These are phyloP conservation scores for Lepidocyrtoides sp. DNA, from an alignment of 2,888 invertebrate genomes.

Conservation along the genomic window DNA sequence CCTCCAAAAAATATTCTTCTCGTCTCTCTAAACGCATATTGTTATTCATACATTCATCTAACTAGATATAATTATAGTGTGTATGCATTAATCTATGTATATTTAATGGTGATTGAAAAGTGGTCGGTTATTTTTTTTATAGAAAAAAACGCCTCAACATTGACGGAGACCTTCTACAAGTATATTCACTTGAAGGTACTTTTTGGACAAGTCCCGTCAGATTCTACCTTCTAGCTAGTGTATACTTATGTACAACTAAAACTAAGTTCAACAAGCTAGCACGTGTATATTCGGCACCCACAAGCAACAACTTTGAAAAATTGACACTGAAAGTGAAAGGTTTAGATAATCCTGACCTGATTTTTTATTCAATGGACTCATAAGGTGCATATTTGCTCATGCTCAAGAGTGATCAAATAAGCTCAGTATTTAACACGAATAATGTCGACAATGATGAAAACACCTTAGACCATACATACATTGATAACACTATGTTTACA, in stretches of 20 bases:
- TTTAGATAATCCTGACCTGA: background rate
- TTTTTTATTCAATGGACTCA: background rate
- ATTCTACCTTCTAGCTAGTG: background rate
- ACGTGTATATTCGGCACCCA: background rate
- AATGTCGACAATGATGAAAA: background rate
- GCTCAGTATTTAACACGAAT: constrained; percentile 28
- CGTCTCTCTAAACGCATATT: background rate
- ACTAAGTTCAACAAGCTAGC: background rate
- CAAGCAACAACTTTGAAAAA: background rate
- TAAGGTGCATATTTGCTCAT: background rate
- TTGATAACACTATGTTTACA: background rate
- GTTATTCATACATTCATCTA: background rate
- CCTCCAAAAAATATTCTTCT: constrained; percentile 32
- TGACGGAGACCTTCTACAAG: background rate
- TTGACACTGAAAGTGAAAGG: background rate
- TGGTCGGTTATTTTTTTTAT: constrained; percentile 14
- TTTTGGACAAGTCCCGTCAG: constrained; percentile 16
- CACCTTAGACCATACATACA: background rate
- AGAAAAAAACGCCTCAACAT: background rate
- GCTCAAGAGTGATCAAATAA: constrained; percentile 1
- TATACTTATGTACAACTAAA: background rate
- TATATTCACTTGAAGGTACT: constrained; percentile 38
- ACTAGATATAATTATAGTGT: background rate
- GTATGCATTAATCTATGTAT: background rate
- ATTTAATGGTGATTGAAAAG: background rate